A percentile compares a stretch with the other conserved stretches of the same genome.
phyloP scores from a whole-genome alignment of 2,888 invertebrate species.

The Acleris literana region DNA sequence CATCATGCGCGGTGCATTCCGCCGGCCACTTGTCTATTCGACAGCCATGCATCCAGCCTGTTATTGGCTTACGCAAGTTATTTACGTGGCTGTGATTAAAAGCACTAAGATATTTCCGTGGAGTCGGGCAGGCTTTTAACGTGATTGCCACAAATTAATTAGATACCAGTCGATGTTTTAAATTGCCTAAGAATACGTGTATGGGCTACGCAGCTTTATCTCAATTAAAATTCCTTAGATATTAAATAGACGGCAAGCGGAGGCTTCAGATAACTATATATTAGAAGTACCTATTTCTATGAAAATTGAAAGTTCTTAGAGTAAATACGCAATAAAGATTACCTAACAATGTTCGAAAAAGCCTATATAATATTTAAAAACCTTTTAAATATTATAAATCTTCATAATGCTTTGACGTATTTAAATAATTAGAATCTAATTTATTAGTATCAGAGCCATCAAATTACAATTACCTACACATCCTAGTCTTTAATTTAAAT shows the following conservation, averaged over 20 bases:
- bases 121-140: constrained; percentile 25
- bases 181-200: constrained; percentile 17
- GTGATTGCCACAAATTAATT: constrained; percentile 25
- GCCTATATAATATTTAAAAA: too few species aligned
- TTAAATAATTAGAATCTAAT: too few species aligned
- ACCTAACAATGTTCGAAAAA: too few species aligned
- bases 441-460: too few species aligned
- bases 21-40: constrained; percentile 21
- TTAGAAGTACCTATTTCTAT: background rate
- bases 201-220: constrained; percentile 4
- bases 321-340: too few species aligned
- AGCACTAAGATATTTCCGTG: constrained; percentile 33
- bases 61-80: constrained; percentile 29
- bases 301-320: too few species aligned
- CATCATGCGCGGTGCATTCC: constrained; percentile 49
- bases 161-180: constrained; percentile 19
- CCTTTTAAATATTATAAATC: too few species aligned
- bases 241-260: background rate
- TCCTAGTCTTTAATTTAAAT: too few species aligned
- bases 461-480: too few species aligned
- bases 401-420: too few species aligned
- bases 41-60: constrained; percentile 32
- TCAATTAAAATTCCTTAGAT: constrained; percentile 6
- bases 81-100: constrained; percentile 30
- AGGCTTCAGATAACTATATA: background rate